Base-by-base conservation (phyloP, 2,113 vertebrate genomes). In the Camelus dromedarius region DNA sequence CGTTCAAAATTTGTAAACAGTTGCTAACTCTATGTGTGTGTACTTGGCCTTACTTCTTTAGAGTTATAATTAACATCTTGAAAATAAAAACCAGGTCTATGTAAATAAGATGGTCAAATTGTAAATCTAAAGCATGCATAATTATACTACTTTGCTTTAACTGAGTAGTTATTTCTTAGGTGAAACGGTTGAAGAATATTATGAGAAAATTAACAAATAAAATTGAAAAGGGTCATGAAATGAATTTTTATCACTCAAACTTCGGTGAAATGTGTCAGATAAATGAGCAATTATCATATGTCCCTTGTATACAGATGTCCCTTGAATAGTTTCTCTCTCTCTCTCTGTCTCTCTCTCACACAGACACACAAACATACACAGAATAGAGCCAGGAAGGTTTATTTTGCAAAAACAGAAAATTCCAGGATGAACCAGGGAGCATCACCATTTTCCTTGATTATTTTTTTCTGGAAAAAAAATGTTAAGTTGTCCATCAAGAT, bases 371-470 rank as follows among this genome's bases (percentile, higher is more conserved):
- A 19, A 48, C 50, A 87, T 42, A 89, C 2, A 67, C 9, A 67
- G 24, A 95, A 91, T 64, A 52, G 4, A 66, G 26, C 6, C 35
- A 56, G 14, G 11, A 81, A 70, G 8, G 0, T 79, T 96, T 54
- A 35, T 50, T 95, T 58, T 48, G 58, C 38, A 93, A 96, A 77
- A 91, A 42, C 28, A 84, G 56, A 85, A 48, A 93, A 77, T 66
- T 72, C 42, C 66, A 92, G 28, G 16, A 79, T 90, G 18, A 3
- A 73, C 8, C 22, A 75, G 30, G 6, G 9, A 89, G 19, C 16
- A 89, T 72, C 26, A 77, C 48, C 38, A 92, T 91, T 80, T 76
- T 60, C 42, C 32, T 1, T 75, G 11, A 38, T 56, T 76, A 42
- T 38, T 30, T 93, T 56, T 94, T 79, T 24, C 62, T 92, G 14